A percentile compares a stretch with the other conserved stretches of the same genome.
phyloP scores from a whole-genome alignment of 2,888 invertebrate genomes.

The Chorisops tibialis region DNA sequence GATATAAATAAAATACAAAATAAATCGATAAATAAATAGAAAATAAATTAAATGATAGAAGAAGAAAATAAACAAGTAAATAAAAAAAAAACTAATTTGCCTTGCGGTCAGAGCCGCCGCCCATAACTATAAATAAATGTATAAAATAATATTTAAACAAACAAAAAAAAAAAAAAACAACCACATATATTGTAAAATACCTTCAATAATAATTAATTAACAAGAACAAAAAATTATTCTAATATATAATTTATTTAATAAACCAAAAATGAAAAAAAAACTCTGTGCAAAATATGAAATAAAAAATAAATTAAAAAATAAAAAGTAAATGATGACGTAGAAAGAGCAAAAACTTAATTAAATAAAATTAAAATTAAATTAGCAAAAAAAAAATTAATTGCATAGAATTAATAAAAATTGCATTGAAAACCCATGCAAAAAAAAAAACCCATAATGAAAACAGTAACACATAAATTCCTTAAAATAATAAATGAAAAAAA shows the following conservation, averaged over 20 bases:
- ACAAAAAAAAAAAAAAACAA: too few relatives aligned
- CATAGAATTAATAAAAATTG: too few relatives aligned
- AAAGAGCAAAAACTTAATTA: too few relatives aligned
- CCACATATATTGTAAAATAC: not conserved
- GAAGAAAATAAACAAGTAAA: constrained; percentile 28
- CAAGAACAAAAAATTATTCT: constrained; percentile 22
- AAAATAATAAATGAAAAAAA: too few relatives aligned
- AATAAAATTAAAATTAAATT: too few relatives aligned
- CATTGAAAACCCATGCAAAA: too few relatives aligned
- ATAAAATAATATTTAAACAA: not conserved
- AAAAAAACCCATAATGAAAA: too few relatives aligned
- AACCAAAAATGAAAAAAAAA: not conserved
- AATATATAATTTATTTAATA: constrained; percentile 17
- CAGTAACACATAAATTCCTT: too few relatives aligned
- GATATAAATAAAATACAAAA: constrained; percentile 5
- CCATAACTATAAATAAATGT: constrained; percentile 31
- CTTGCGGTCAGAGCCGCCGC: constrained; percentile 41
- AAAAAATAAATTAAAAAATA: too few relatives aligned
- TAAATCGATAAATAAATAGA: constrained; percentile 26
- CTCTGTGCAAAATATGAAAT: not conserved
- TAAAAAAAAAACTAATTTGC: constrained; percentile 36
- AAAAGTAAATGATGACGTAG: too few relatives aligned
- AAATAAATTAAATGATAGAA: constrained; percentile 26
- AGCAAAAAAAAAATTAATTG: too few relatives aligned
- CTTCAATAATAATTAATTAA: not conserved